These are phyloP conservation scores for Phania funesta DNA, from an alignment of 2,888 invertebrate genomes.

Conservation along the genomic window DNA sequence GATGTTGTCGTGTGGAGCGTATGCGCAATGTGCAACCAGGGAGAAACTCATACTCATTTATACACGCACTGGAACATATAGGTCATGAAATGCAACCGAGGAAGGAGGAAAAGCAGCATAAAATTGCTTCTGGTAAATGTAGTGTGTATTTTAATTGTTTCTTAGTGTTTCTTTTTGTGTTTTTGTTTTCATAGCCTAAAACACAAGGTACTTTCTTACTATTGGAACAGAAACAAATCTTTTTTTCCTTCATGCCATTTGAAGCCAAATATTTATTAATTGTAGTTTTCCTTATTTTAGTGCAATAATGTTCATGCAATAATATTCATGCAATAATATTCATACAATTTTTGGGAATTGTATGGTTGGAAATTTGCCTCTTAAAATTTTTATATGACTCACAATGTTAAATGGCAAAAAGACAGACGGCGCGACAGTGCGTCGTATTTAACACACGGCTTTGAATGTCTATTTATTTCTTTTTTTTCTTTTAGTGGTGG, in stretches of 20 bases:
- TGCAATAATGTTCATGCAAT: constrained; percentile 46
- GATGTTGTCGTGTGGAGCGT: constrained; percentile 67
- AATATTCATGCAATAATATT: too few relatives aligned
- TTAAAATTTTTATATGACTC: constrained; percentile 60
- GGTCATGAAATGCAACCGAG: neutral
- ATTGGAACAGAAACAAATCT: neutral
- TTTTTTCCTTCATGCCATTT: constrained; percentile 58
- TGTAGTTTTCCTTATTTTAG: constrained; percentile 41
- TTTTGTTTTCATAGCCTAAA: constrained; percentile 56
- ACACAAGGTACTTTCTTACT: constrained; percentile 51
- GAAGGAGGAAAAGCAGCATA: neutral
- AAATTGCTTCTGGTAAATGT: constrained; percentile 42
- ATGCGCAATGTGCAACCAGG: constrained; percentile 57
- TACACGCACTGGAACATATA: too few relatives aligned
- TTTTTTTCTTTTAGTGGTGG: constrained; percentile 15
- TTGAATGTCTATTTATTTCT: constrained; percentile 52
- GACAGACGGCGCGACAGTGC: constrained; percentile 60
- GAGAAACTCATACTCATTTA: neutral
- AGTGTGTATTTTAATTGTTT: constrained; percentile 46
- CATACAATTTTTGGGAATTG: too few relatives aligned
- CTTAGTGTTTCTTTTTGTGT: neutral
- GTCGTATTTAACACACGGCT: constrained; percentile 52
- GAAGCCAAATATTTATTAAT: constrained; percentile 65
- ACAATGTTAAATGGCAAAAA: constrained; percentile 33
- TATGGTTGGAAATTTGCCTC: constrained; percentile 45